Percentiles rank a stretch among this genome's conserved stretches.
phyloP scores from a whole-genome alignment of 2,797 vertebrate genomes.

The Phoxinus dragarum region DNA sequence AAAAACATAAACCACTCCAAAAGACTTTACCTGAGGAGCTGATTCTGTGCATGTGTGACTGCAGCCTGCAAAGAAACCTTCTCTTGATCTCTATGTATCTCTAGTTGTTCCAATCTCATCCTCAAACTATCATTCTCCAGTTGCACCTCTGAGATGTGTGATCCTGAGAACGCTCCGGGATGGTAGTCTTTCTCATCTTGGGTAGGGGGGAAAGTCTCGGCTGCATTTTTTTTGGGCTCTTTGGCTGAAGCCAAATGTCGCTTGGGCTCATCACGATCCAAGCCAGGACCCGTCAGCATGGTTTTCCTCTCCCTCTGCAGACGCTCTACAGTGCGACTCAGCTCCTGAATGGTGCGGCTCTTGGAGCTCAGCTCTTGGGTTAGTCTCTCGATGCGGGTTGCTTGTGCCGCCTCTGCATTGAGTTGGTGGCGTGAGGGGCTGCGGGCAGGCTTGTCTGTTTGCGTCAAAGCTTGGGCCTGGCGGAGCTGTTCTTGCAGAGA shows the following conservation, averaged over 20 bases:
- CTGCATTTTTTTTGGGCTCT: background rate
- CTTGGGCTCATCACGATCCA: slow-evolving; percentile 53
- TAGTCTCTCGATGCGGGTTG: slow-evolving; percentile 80
- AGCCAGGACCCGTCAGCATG: slow-evolving; percentile 76
- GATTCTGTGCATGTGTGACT: slow-evolving; percentile 70
- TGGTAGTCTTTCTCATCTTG: slow-evolving; percentile 82
- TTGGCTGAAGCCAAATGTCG: slow-evolving; percentile 57
- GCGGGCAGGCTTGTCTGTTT: slow-evolving; percentile 38
- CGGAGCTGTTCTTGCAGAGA: slow-evolving; percentile 80
- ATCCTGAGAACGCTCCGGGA: slow-evolving; percentile 78
- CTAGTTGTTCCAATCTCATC: slow-evolving; percentile 75
- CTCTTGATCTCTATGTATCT: slow-evolving; percentile 78
- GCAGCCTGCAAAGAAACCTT: slow-evolving; percentile 73
- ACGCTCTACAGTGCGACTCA: slow-evolving; percentile 86
- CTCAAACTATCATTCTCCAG: slow-evolving; percentile 86
- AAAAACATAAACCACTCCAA: background rate
- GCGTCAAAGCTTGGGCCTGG: slow-evolving; percentile 61
- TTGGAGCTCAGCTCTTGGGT: slow-evolving; percentile 86
- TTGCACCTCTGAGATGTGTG: slow-evolving; percentile 81
- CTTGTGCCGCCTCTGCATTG: slow-evolving; percentile 78
- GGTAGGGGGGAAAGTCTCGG: slow-evolving; percentile 68
- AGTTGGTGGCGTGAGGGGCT: slow-evolving; percentile 72
- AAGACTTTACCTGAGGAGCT: slow-evolving; percentile 79
- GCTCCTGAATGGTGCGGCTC: slow-evolving; percentile 84
- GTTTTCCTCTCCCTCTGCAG: slow-evolving; percentile 87